Evolutionary conservation across 2,797 vertebrate species (phyloP).

Genomic region (Acestrorhynchus altus): DNA sequence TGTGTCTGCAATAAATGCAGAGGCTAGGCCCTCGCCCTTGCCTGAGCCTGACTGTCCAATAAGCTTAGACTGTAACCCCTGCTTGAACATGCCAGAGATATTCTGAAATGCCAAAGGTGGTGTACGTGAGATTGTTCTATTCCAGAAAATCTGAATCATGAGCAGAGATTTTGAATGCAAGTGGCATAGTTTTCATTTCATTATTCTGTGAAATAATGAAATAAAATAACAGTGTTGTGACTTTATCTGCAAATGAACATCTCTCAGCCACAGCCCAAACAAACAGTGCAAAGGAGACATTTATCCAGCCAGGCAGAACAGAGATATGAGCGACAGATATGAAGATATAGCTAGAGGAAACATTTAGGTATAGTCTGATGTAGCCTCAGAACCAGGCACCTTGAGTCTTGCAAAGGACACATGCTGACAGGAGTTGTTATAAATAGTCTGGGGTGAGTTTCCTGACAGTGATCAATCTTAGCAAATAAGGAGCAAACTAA

Average conservation of each 20-base stretch:
- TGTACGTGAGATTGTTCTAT: constrained; percentile 12
- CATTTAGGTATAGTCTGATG: background rate
- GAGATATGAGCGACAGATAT: background rate
- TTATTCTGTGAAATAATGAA: constrained; percentile 14
- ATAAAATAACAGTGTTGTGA: background rate
- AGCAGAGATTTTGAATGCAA: constrained; percentile 7
- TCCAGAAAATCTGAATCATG: constrained; percentile 26
- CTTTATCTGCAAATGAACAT: background rate
- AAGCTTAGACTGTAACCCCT: constrained; percentile 40
- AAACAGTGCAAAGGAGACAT: background rate
- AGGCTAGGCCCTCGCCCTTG: constrained; percentile 51
- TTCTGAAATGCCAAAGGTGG: constrained; percentile 37
- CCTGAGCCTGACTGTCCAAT: constrained; percentile 62
- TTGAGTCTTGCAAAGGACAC: background rate
- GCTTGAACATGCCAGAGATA: constrained; percentile 37
- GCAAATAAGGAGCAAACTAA: too few relatives aligned
- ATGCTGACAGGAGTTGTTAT: background rate
- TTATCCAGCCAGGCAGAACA: background rate
- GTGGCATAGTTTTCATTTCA: constrained; percentile 5
- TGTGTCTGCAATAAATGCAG: constrained; percentile 21
- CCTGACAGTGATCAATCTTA: too few relatives aligned
- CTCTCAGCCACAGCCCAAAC: background rate
- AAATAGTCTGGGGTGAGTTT: too few relatives aligned
- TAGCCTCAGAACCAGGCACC: background rate
- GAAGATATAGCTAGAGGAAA: background rate